Conservation (phyloP, 2,797 vertebrate species). For the Alcedo quadribrachys region DNA sequence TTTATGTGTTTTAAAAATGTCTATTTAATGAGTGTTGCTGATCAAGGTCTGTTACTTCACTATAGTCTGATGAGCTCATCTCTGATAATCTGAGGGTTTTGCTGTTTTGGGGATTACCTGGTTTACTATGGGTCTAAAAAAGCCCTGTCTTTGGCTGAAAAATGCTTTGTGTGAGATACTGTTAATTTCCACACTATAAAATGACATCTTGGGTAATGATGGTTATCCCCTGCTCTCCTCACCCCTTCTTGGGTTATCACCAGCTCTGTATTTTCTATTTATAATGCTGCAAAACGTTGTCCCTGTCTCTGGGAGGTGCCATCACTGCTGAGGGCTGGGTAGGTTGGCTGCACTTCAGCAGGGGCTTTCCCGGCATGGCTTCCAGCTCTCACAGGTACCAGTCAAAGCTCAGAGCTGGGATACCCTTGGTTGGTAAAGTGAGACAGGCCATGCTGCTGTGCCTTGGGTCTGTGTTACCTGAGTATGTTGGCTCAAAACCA, state of each 20-base stretch:
- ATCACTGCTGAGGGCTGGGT: accelerated
- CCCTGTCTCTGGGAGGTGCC: too few relatives aligned
- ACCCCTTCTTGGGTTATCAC: not conserved
- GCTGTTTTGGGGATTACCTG: not conserved
- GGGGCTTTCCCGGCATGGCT: not conserved
- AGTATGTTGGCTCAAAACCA: not conserved
- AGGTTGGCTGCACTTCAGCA: accelerated
- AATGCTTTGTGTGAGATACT: not conserved
- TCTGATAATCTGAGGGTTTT: not conserved
- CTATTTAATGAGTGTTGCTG: not conserved
- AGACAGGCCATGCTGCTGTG: not conserved
- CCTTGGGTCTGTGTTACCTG: not conserved
- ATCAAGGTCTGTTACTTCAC: not conserved
- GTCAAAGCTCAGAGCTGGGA: not conserved
- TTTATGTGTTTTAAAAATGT: not conserved
- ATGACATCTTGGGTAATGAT: not conserved
- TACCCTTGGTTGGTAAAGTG: not conserved
- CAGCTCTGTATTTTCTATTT: not conserved
- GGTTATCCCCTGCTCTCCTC: not conserved
- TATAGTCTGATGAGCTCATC: not conserved
- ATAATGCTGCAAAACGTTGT: not conserved
- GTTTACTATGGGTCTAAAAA: not conserved
- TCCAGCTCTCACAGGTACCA: not conserved
- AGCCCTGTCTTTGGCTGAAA: not conserved
- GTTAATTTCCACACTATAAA: not conserved